Percentiles rank a stretch among this genome's conserved stretches.
Evolutionary conservation across 2,113 vertebrate genomes (phyloP).

Genomic region (Cephalopholis sonnerati): DNA sequence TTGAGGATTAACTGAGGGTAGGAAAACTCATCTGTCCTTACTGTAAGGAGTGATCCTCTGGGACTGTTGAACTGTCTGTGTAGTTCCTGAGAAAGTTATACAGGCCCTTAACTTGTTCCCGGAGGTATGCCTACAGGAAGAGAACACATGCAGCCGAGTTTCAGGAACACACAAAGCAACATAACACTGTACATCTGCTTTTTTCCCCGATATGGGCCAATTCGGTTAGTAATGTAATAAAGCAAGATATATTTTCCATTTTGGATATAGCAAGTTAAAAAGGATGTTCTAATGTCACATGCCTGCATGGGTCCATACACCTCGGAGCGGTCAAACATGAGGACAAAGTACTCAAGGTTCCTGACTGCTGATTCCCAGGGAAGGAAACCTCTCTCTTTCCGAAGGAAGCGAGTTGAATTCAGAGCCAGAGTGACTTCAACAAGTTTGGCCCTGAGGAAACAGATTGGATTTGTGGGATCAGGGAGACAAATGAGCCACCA

Average conservation of each 20-base stretch:
- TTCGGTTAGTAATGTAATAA: neutral
- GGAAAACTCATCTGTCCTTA: slow-evolving; percentile 77
- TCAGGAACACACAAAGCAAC: neutral
- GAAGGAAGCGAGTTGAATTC: slow-evolving; percentile 88
- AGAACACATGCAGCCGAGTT: neutral
- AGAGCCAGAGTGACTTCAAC: slow-evolving; percentile 86
- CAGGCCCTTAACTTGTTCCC: slow-evolving; percentile 82
- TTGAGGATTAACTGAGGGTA: neutral
- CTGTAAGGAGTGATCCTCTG: slow-evolving; percentile 84
- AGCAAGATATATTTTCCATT: neutral
- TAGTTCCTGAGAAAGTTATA: slow-evolving; percentile 65
- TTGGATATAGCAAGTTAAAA: neutral
- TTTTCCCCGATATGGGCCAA: neutral
- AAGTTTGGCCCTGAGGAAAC: slow-evolving; percentile 81
- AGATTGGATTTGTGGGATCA: neutral
- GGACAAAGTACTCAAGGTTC: slow-evolving; percentile 87
- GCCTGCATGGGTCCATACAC: slow-evolving; percentile 92
- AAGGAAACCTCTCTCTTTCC: slow-evolving; percentile 79
- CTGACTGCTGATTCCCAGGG: slow-evolving; percentile 88
- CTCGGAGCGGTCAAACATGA: slow-evolving; percentile 94
- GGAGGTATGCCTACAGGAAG: slow-evolving; percentile 86
- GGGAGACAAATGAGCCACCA: neutral
- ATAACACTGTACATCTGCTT: neutral
- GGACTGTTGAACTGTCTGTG: neutral
- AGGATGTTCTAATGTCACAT: slow-evolving; percentile 10